Evolutionary conservation across 2,888 invertebrate species (phyloP), one percentile per base, ranked within the genome.

Genomic region (Drosophila mulleri): DNA sequence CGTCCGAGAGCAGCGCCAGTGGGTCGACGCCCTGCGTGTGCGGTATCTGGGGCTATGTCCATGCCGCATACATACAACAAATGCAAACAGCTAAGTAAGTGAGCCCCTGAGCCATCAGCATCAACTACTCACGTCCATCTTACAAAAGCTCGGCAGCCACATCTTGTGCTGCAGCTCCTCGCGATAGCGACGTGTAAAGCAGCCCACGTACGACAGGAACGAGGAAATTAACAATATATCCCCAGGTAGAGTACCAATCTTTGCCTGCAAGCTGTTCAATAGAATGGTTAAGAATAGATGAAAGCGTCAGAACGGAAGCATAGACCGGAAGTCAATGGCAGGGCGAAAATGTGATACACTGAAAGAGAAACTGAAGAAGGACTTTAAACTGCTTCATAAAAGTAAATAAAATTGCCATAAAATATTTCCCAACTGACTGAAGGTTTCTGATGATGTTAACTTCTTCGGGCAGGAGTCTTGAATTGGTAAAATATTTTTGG

Each of bases 151-250:
- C 2, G 98, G 98, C 79, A 97, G 92, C 98, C 98, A 98, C 91
- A 95, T 94, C 50, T 96, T 95, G 37, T 97, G 94, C 90, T 98
- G 94, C 67, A 99, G 94, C 86, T 97, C 96, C 57, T 94, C 91
- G 59, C 98, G 94, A 91, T 98, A 99, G 69, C 95, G 94, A 83
- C 97, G 96, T 66, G 97, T 98, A 93, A 99, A 99, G 92, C 98
- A 98, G 26, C 98, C 98, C 61, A 98, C 97, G 92, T 98, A 99
- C 0, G 98, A 98, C 64, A 98, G 96, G 93, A 98, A 98, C 11
- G 98, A 98, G 11, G 98, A 97, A 62, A 98, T 96, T 72, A 98
- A 93, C 12, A 98, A 94, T 60, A 98, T 96, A 91, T 99, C 98
- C n/a, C 98, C 98, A 3, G 98, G 98, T 67, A 98, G 93, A 78